A percentile compares a stretch with the other conserved stretches of the same genome.
These are phyloP conservation scores for Smutsia gigantea DNA, from an alignment of 2,797 vertebrate species.

Conservation along the genomic window DNA sequence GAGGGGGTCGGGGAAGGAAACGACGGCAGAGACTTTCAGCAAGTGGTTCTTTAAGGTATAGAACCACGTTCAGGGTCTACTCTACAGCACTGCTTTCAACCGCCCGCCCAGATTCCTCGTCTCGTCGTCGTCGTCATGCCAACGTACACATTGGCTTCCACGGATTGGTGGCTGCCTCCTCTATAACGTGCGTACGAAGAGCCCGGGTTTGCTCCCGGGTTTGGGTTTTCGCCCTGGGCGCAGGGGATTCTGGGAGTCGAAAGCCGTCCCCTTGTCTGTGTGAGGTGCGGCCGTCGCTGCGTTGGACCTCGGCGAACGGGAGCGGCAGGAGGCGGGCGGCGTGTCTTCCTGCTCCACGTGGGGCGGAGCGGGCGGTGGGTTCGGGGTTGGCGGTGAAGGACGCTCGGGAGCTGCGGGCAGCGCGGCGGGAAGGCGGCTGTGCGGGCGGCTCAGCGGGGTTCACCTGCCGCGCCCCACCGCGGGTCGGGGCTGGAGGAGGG, in stretches of 20 bases:
- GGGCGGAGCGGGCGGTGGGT: no score
- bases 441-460: no score
- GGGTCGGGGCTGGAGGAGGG: no score
- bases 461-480: no score
- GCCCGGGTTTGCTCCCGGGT: conserved; percentile 66
- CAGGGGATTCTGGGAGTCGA: not conserved
- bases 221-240: not conserved
- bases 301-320: not conserved
- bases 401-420: not conserved
- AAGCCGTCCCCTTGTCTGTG: not conserved
- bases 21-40: conserved; percentile 62
- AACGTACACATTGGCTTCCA: not conserved
- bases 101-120: conserved; percentile 67
- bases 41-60: conserved; percentile 60
- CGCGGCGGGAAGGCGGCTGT: no score
- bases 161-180: conserved; percentile 46
- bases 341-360: not conserved
- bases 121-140: not conserved
- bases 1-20: conserved; percentile 67
- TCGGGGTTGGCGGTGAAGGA: not conserved
- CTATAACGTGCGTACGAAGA: not conserved
- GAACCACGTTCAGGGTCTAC: conserved; percentile 24
- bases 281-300: not conserved
- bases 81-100: conserved; percentile 63
- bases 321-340: not conserved